phyloP scores from a whole-genome alignment of 2,888 invertebrate species.

The Hedychridium roseum region DNA sequence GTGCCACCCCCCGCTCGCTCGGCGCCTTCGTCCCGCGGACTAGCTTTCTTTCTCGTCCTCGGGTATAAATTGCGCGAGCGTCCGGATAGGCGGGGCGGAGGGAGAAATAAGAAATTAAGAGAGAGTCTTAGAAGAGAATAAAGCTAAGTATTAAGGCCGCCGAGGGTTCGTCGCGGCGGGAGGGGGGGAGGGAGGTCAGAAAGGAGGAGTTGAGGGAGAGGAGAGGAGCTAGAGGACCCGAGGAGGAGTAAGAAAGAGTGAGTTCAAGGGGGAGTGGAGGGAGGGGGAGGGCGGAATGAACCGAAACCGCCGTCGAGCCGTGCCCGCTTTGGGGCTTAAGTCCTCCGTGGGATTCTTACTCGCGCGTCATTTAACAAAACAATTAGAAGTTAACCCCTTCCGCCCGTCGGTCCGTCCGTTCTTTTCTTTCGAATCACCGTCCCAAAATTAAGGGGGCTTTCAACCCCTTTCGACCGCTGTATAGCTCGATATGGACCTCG shows the following conservation, averaged over 20 bases:
- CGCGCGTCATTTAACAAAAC: slow-evolving; percentile 65
- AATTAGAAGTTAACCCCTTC: slow-evolving; percentile 65
- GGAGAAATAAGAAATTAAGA: slow-evolving; percentile 64
- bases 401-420: slow-evolving; percentile 27
- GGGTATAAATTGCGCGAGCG: slow-evolving; percentile 60
- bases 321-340: slow-evolving; percentile 59
- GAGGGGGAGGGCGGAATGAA: slow-evolving; percentile 44
- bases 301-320: slow-evolving; percentile 49
- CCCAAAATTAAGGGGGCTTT: slow-evolving; percentile 41
- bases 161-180: slow-evolving; percentile 43
- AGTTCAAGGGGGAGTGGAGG: slow-evolving; percentile 19
- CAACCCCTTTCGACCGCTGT: slow-evolving; percentile 21
- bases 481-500: slow-evolving; percentile 13
- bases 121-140: slow-evolving; percentile 64
- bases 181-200: slow-evolving; percentile 16
- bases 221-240: too few species aligned
- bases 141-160: slow-evolving; percentile 64
- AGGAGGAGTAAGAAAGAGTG: slow-evolving; percentile 19
- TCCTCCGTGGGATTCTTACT: slow-evolving; percentile 63
- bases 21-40: too few species aligned
- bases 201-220: too few species aligned
- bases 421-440: slow-evolving; percentile 53
- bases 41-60: slow-evolving; percentile 26
- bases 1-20: too few species aligned
- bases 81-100: slow-evolving; percentile 26